Conservation (phyloP, 1,140 invertebrate species). For the Samia ricini region DNA sequence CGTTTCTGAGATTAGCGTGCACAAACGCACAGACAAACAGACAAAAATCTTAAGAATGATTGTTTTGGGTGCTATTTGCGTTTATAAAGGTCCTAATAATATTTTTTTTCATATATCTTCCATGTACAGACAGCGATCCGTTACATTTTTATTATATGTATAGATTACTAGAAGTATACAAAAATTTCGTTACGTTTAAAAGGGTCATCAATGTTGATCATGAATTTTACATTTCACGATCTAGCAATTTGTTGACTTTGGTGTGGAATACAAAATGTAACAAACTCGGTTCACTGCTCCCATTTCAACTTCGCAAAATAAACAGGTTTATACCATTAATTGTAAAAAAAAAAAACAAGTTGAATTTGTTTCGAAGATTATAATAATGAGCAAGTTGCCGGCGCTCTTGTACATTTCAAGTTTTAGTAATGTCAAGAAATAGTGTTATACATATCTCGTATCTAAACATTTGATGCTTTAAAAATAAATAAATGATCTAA, state of each 20-base stretch:
- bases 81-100: no score
- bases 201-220: not conserved
- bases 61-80: no score
- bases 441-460: not conserved
- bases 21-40: no score
- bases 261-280: not conserved
- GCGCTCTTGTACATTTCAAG: not conserved
- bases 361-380: not conserved
- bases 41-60: no score
- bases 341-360: not conserved
- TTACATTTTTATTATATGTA: not conserved
- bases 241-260: not conserved
- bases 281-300: not conserved
- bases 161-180: not conserved
- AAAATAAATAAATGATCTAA: not conserved
- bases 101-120: no score
- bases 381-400: not conserved
- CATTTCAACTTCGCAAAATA: not conserved
- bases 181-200: not conserved
- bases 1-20: no score
- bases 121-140: no score
- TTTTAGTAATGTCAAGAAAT: no score
- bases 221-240: not conserved
- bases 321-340: not conserved
- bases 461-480: not conserved